Base-by-base conservation (phyloP, 2,113 vertebrate species). In the Peromyscus californicus region DNA sequence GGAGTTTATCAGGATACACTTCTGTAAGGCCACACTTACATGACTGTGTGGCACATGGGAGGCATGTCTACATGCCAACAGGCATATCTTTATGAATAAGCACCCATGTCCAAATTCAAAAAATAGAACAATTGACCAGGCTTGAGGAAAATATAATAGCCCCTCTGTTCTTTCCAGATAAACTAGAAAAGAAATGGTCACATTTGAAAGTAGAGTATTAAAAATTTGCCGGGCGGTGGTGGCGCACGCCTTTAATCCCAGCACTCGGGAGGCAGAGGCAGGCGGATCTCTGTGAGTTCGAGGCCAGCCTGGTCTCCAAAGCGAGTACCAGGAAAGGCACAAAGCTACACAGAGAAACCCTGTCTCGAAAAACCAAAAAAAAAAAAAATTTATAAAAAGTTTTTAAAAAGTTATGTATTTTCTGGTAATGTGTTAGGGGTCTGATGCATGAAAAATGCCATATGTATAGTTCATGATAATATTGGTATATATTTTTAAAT, bases 101-200 rank as follows among this genome's bases (percentile, higher is more conserved):
- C 51, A 90, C 22, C 15, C 48, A 59, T 22, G 88, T 92, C 59
- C 69, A 95, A 97, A 93, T 19, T 4, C 0, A 17, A 82, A 39
- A 3, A 70, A 83, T 8, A 74, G 91, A 79, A 48, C 17, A 26
- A 33, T 89, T 72, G 63, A 72, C 17, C 7, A 31, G 13, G 2
- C 24, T 45, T 54, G 67, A 92, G 85, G 59, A 88, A 95, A 84
- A 82, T n/a, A 74, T 82, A 85, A 91, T 51, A 51, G 65, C 65
- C 65, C 89, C 83, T 89, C 7, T 83, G 0, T 80, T 86, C 65
- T 94, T 96, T 76, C 42, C 33, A 76, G 65, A 84, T 78, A 94
- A 89, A 82, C 42, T 75, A 51, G 67, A 63, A 88, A 63, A 12
- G 92, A 75, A 92, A 70, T 61, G 65, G 26, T 90, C 76, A 54